These are phyloP conservation scores for Heliconius ismenius DNA, from an alignment of 2,888 invertebrate genomes.

Conservation along the genomic window DNA sequence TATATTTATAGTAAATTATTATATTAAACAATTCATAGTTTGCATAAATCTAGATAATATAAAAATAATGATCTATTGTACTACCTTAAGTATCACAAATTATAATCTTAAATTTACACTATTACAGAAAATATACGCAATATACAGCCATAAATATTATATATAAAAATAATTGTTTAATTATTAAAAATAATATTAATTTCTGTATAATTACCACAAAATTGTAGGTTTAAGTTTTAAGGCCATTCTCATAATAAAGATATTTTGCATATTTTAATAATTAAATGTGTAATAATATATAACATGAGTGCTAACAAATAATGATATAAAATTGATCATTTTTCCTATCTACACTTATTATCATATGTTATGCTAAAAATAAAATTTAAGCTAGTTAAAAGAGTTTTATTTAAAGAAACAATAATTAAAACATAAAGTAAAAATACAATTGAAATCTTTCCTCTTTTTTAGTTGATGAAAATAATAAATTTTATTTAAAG, in stretches of 20 bases:
- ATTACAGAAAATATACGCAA: background rate
- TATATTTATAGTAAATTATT: background rate
- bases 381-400: constrained; percentile 3
- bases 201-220: background rate
- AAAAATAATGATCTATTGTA: background rate
- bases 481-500: background rate
- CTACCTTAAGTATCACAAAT: background rate
- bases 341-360: background rate
- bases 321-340: background rate
- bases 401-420: constrained; percentile 7
- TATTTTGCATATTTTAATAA: background rate
- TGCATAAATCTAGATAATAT: constrained; percentile 2
- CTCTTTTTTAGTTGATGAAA: background rate
- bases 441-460: background rate
- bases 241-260: background rate
- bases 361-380: background rate
- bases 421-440: background rate
- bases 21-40: background rate
- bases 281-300: constrained; percentile 7
- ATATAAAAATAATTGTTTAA: background rate
- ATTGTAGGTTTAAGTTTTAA: background rate
- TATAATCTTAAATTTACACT: background rate
- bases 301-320: constrained; percentile 1
- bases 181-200: background rate
- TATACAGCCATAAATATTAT: background rate